Base-by-base conservation (phyloP, 1,140 invertebrate species). In the Polyergus mexicanus region DNA sequence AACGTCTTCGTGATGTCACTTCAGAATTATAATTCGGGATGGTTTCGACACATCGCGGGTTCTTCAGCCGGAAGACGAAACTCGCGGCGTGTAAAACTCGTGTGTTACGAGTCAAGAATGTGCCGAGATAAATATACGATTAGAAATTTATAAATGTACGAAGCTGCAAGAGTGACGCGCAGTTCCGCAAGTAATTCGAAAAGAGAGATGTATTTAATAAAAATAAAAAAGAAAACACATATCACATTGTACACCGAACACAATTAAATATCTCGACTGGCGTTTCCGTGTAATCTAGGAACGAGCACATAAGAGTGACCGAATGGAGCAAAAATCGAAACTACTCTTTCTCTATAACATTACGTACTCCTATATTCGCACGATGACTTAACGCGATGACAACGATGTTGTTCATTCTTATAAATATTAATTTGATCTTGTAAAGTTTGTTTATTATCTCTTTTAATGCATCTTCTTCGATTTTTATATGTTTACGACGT, bases 61-160 rank as follows among this genome's bases (percentile, higher is more conserved):
- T 54, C 28, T 32, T 66, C 58, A 66, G 75, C 60, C 32, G 65
- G 62, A 51, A 76, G 38, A 72, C 68, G 63, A 81, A n/a, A 68
- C 68, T 32, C 41, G 66, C 22, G 25, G 38, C 41, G 66, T 63
- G n/a, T n/a, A n/a, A 72, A 72, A 72, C 25, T 62, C 56, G 68
- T 44, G 68, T 44, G 68, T 83, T 60, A 74, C 44, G 22, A 11
- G 25, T 83, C 68, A 44, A 72, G 38, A 63, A 38, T 80, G 51
- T 74, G 32, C 60, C 84, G 51, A 51, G 47, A 60, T 65, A 86
- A n/a, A 32, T 19, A 8, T 35, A 44, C 16, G 25, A 56, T 41
- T 56, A 83, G 71, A 85, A 86, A 88, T 89, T 83, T 56, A 69
- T 63, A 76, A 76, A 88, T 76, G 72, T 47, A 81, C 56, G 56